Base-by-base conservation (phyloP, 1,140 invertebrate genomes). In the Listronotus oregonensis region DNA sequence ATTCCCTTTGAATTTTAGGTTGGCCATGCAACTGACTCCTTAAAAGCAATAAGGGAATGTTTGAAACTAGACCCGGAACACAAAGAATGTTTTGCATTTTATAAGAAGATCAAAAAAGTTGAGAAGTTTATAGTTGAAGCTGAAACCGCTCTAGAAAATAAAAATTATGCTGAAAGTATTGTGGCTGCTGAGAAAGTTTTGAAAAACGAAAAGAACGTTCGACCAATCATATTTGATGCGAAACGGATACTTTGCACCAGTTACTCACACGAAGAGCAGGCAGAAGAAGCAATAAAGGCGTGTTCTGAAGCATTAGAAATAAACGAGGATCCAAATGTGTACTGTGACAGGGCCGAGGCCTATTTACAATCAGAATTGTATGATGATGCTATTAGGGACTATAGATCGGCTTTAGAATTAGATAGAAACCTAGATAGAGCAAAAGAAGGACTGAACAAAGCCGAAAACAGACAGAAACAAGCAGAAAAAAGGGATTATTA, bases 11-110 rank as follows among this genome's bases (percentile, higher is more conserved):
- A 37, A 10, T 37, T 37, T 37, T 37, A 37, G 34, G 34, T 97
- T 50, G 97, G 97, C 10, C 91, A 98, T 71, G 92, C 95, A 34
- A 90, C 93, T 14, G 94, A 98, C 75, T 87, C 95, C 8, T 81
- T 99, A 21, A 92, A 88, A 79, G 93, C 97, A 82, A 91, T 99
- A 69, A 86, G 97, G 18, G 96, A 99, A 80, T 99, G 98, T 80
- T 85, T 99, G 9, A 98, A 97, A 81, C 82, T 98, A 21, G 97
- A 99, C 83, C 96, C 96, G 0, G 98, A 99, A 74, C 95, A 99
- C 80, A 96, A 97, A 80, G 82, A 91, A 62, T 99, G 97, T 82
- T 96, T 89, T 80, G 86, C 90, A n/a, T 90, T 97, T 75, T 99
- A 99, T 80, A 99, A 98, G 78, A 96, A 94, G 78, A 82, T 99